Conservation (phyloP, 2,888 invertebrate species). For the Drosophila macrothrix region DNA sequence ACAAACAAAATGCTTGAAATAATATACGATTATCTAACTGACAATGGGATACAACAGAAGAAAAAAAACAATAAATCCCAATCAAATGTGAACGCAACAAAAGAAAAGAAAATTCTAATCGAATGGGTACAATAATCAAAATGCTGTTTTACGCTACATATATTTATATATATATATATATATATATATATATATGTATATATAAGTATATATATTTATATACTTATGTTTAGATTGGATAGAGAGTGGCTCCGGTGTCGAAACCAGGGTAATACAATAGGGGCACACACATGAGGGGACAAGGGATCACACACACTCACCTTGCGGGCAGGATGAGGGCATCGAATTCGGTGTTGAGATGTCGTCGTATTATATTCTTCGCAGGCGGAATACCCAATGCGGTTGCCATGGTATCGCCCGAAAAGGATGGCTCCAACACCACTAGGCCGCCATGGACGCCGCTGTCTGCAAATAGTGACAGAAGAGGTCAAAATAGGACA, state of each 20-base stretch:
- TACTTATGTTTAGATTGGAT: slow-evolving; percentile 13
- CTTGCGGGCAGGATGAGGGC: slow-evolving; percentile 96
- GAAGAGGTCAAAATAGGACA: background rate
- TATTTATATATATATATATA: slow-evolving; percentile 17
- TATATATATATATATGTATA: background rate
- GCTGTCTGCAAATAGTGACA: slow-evolving; percentile 88
- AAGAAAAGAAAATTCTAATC: slow-evolving; percentile 41
- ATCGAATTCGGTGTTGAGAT: slow-evolving; percentile 96
- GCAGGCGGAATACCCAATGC: slow-evolving; percentile 96
- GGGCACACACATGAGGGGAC: slow-evolving; percentile 20
- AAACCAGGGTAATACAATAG: slow-evolving; percentile 13
- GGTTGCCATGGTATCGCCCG: slow-evolving; percentile 97
- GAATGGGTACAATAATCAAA: slow-evolving; percentile 57
- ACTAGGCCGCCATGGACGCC: slow-evolving; percentile 98
- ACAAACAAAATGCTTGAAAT: slow-evolving; percentile 10
- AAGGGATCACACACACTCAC: slow-evolving; percentile 85
- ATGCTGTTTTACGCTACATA: slow-evolving; percentile 70
- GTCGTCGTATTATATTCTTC: slow-evolving; percentile 96
- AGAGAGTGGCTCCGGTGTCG: slow-evolving; percentile 6
- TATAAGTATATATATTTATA: slow-evolving; percentile 3
- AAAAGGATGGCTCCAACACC: slow-evolving; percentile 96
- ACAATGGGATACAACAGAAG: slow-evolving; percentile 31
- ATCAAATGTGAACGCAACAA: slow-evolving; percentile 56
- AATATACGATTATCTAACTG: slow-evolving; percentile 11
- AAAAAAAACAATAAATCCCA: slow-evolving; percentile 25